phyloP scores from a whole-genome alignment of 2,113 vertebrate species.

The Morone saxatilis region DNA sequence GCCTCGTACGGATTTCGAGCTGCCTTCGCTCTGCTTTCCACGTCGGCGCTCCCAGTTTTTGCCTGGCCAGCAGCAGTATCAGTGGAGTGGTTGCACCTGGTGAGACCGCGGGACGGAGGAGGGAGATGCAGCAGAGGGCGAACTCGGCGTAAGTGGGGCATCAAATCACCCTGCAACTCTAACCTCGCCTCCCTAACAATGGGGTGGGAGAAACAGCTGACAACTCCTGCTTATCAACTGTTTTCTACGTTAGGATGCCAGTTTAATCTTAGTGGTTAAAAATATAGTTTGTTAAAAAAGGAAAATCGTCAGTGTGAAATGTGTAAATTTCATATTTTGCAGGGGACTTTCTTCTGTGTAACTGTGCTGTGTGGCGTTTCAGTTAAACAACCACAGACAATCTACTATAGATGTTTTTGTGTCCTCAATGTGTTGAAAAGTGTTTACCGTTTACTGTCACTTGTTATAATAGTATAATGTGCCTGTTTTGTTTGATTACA shows the following conservation, averaged over 20 bases:
- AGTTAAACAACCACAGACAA: not conserved
- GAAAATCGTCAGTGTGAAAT: not conserved
- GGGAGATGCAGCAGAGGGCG: constrained; percentile 84
- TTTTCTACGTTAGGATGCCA: not conserved
- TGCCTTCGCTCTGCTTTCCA: constrained; percentile 60
- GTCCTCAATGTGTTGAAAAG: not conserved
- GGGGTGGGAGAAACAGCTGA: not conserved
- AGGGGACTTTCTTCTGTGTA: not conserved
- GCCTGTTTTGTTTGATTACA: not conserved
- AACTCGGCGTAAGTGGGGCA: constrained; percentile 83
- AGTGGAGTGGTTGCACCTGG: constrained; percentile 66
- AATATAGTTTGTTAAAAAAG: not conserved
- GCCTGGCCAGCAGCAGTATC: constrained; percentile 41
- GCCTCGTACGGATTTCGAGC: constrained; percentile 67
- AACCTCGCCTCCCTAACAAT: not conserved
- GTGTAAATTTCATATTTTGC: not conserved
- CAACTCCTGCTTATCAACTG: not conserved
- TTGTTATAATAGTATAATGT: not conserved
- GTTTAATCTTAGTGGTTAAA: not conserved
- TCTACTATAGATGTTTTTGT: not conserved
- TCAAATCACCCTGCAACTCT: constrained; percentile 17
- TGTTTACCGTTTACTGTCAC: not conserved
- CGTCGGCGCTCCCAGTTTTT: constrained; percentile 54
- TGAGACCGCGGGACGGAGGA: constrained; percentile 68
- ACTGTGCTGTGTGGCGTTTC: not conserved